Base-by-base conservation (phyloP, 2,888 invertebrate species). In the Caenorhabditis macrosperma region DNA sequence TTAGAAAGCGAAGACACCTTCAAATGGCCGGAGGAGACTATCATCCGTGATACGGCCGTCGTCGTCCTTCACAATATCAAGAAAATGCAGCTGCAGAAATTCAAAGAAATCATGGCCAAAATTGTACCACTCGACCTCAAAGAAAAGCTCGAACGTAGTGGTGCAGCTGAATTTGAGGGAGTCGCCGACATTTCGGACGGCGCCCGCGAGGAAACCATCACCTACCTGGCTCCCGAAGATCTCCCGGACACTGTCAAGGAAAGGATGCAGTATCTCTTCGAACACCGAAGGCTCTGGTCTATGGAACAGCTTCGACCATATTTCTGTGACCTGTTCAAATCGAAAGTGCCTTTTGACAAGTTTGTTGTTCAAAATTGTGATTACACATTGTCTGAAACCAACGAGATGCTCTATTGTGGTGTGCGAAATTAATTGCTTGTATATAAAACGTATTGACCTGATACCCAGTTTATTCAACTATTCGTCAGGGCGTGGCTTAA, bases 281-380 rank as follows among this genome's bases (percentile, higher is more conserved):
- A 66, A 5, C 67, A 71, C 46, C 60, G 80, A 9, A 60, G 52
- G 12, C 50, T 76, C 1, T 80, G 80, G 80, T 26, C 55, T 6
- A 80, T 76, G 76, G 80, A 80, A 4, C 60, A 75, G 38, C 66
- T 80, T 20, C 66, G 80, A 3, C 76, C 75, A 15, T 80, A 67
- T 46, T 80, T 80, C 17, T 35, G 22, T 12, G 80, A 80, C 44
- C 12, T 80, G 5, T 71, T 64, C 80, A 80, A 80, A 24, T 67
- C 72, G 5, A 76, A 76, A 55, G 71, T 80, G 0, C 12, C 80
- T n/a, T 80, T 80, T 33, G 80, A 80, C 17, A 75, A 76, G 28
- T 80, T 48, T 41, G 60, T 80, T n/a, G 80, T 80, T 33, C 67
- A 71, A 24, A 76, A 80, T 22, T 80, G 76, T 38, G 71, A 80